Conservation (phyloP, 2,113 vertebrate species). For the Protomyctophum bolini region DNA sequence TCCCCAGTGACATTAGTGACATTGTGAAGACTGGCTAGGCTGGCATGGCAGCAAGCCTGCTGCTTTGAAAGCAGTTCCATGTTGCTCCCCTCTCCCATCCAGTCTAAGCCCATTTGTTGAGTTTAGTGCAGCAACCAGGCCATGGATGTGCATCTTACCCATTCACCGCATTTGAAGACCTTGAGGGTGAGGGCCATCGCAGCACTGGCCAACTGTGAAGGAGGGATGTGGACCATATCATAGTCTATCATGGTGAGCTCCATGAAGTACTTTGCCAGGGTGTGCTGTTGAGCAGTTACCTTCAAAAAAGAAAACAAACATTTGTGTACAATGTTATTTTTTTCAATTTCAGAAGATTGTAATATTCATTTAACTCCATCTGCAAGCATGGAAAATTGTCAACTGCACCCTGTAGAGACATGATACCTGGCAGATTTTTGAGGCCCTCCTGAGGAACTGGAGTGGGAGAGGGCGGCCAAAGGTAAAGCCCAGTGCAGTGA, state of each 20-base stretch:
- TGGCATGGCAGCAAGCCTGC: too few species aligned
- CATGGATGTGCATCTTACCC: conserved; percentile 75
- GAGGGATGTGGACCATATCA: conserved; percentile 84
- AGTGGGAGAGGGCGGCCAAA: conserved; percentile 81
- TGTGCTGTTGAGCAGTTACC: conserved; percentile 82
- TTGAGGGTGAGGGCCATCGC: conserved; percentile 84
- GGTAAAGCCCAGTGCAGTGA: conserved; percentile 80
- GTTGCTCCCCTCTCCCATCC: too few species aligned
- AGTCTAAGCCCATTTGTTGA: too few species aligned
- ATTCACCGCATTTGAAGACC: conserved; percentile 77
- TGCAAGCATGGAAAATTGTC: too few species aligned
- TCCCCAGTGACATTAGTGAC: too few species aligned
- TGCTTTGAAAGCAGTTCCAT: not conserved
- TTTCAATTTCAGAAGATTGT: too few species aligned
- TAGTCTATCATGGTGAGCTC: conserved; percentile 88
- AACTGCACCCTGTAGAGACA: too few species aligned
- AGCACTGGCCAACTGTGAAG: conserved; percentile 83
- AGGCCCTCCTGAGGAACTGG: conserved; percentile 84
- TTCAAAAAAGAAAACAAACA: not conserved
- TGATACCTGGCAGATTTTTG: conserved; percentile 85
- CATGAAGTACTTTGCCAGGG: conserved; percentile 86
- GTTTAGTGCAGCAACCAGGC: not conserved
- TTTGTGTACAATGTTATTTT: too few species aligned
- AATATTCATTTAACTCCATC: too few species aligned
- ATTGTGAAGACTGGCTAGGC: too few species aligned